Conservation (phyloP, 1,140 invertebrate species). For the Drosophila setifemur region DNA sequence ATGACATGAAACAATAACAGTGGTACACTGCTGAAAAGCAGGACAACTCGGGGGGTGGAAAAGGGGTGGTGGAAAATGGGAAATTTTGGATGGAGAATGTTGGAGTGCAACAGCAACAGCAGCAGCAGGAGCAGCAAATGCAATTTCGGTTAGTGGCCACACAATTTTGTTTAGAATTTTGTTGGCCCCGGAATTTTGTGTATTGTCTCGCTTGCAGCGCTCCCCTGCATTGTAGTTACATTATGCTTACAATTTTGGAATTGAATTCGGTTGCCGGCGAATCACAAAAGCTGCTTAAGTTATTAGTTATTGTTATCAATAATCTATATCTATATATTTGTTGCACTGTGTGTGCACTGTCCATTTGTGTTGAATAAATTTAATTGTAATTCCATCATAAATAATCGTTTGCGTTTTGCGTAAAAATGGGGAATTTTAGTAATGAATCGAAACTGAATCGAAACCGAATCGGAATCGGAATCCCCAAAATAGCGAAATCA, state of each 20-base stretch:
- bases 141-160: conserved; percentile 74
- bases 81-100: background rate
- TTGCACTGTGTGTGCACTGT: conserved; percentile 13
- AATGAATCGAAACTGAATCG: no score
- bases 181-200: conserved; percentile 36
- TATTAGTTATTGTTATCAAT: conserved; percentile 56
- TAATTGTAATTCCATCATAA: conserved; percentile 37
- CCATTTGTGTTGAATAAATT: conserved; percentile 33
- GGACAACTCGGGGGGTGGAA: background rate
- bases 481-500: conserved; percentile 30
- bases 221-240: conserved; percentile 54
- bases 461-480: conserved; percentile 22
- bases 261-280: conserved; percentile 27
- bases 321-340: conserved; percentile 15
- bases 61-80: background rate
- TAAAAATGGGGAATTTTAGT: conserved; percentile 20
- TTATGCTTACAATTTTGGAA: conserved; percentile 45
- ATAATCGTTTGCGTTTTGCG: conserved; percentile 8
- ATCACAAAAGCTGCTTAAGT: conserved; percentile 49
- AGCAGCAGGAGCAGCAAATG: conserved; percentile 24
- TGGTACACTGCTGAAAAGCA: background rate
- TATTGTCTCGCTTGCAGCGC: conserved; percentile 48
- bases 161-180: conserved; percentile 67
- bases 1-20: conserved; percentile 75
- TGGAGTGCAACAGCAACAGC: background rate